Percentiles rank a stretch among this genome's conserved stretches.
Evolutionary conservation across 2,797 vertebrate genomes (phyloP).

Genomic region (Trachops cirrhosus): DNA sequence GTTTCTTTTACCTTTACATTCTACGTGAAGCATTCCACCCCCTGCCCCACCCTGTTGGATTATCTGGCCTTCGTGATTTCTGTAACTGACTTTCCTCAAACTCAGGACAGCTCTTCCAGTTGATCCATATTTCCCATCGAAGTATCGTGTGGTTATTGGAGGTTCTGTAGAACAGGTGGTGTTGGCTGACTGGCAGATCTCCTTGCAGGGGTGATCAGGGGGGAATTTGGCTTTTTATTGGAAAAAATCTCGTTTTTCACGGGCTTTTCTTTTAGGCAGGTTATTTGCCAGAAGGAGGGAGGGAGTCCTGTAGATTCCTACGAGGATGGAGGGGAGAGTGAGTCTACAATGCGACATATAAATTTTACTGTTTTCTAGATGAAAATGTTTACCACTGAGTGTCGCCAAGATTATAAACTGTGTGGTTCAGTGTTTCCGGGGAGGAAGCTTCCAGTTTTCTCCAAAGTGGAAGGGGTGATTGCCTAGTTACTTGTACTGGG

Average conservation of each 20-base stretch:
- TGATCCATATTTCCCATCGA: background rate
- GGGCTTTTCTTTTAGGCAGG: background rate
- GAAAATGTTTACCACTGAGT: background rate
- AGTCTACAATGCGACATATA: background rate
- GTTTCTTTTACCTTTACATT: background rate
- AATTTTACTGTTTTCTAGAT: background rate
- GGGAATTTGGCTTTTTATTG: background rate
- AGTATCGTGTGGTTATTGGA: background rate
- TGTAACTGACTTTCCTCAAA: background rate
- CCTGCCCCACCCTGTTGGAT: background rate
- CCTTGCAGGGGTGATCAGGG: background rate
- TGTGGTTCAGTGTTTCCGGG: background rate
- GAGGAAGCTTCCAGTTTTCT: background rate
- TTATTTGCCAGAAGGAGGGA: background rate
- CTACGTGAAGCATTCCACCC: background rate
- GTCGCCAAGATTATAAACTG: background rate
- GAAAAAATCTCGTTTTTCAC: background rate
- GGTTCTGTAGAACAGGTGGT: background rate
- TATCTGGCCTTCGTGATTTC: background rate
- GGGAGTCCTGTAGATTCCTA: background rate
- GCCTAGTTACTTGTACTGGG: background rate
- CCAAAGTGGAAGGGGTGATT: background rate
- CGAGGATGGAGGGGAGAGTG: background rate
- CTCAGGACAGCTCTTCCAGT: background rate
- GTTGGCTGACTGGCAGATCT: background rate